These are phyloP conservation scores for Mesorhabditis belari DNA, from an alignment of 2,888 invertebrate species.

Conservation along the genomic window DNA sequence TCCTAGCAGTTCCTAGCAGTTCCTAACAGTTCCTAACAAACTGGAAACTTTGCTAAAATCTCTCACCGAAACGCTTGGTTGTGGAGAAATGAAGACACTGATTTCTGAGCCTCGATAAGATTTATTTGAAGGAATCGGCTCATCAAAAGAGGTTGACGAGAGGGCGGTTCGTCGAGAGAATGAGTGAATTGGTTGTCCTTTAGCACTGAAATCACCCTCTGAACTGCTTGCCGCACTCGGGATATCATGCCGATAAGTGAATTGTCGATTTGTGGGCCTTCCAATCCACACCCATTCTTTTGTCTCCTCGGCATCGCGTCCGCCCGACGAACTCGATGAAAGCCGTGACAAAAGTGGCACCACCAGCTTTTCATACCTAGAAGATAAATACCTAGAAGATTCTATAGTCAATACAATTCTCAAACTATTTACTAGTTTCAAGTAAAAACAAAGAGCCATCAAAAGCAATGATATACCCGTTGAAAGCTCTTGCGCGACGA, in stretches of 20 bases:
- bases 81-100: conserved; percentile 43
- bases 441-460: neutral
- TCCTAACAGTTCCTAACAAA: no score
- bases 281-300: conserved; percentile 48
- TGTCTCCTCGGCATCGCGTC: conserved; percentile 25
- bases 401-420: no score
- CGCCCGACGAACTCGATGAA: conserved; percentile 26
- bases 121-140: conserved; percentile 29
- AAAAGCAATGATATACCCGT: neutral
- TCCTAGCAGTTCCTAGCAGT: no score
- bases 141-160: conserved; percentile 26
- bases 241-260: neutral
- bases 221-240: neutral
- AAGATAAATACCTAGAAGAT: conserved; percentile 3
- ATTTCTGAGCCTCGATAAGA: conserved; percentile 50
- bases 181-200: no score
- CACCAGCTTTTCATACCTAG: conserved; percentile 47
- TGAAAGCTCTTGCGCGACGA: neutral
- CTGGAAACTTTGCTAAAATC: no score
- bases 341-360: conserved; percentile 43
- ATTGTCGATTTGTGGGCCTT: neutral
- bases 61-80: conserved; percentile 22
- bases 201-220: neutral
- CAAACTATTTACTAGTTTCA: no score
- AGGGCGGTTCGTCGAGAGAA: conserved; percentile 5